Evolutionary conservation across 2,113 vertebrate genomes (phyloP), one percentile per base, ranked within the genome.

Genomic region (Ctenodactylus gundi): DNA sequence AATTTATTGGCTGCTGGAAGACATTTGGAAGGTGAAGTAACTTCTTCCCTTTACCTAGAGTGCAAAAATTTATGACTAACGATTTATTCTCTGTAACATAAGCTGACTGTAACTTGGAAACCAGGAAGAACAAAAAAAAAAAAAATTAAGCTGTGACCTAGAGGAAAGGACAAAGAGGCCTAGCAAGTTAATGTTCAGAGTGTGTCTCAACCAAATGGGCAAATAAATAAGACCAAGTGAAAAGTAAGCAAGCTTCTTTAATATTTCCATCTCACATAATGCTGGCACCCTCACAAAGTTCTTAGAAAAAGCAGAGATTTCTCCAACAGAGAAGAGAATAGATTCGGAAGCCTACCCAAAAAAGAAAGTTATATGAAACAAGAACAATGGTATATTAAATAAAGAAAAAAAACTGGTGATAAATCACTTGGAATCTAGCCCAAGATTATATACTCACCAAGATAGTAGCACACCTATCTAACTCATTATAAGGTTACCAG

Each of bases 221-320:
- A 94, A 73, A 93, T 85, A 88, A 96, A 94, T 77, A 94, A 75
- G 68, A 6, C 53, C 36, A 91, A 78, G 34, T 53, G 76, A 94
- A 96, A 90, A 95, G 95, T 90, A 94, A 94, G 58, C 72, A 96
- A 94, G 34, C 41, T 39, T 95, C 64, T 72, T 15, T 75, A 95
- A 85, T 39, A 90, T 93, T 58, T 77, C 53, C 21, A 51, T 90
- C 49, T 85, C 23, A 29, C 29, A 92, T 77, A 17, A 7, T 68
- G 58, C 60, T 90, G 88, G 23, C 49, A 90, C 53, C 39, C 73
- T 93, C 90, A n/a, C 44, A 67, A 93, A 77, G 53, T 34, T 92
- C 81, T 94, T 31, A 94, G 14, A 65, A 41, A 96, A 92, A 94
- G 36, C 65, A 92, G 34, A 87, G 21, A 92, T 88, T 87, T 95